Percentiles rank a stretch among this genome's conserved stretches.
These are phyloP conservation scores for Aporophyla lueneburgensis DNA, from an alignment of 2,888 invertebrate genomes.

Conservation along the genomic window DNA sequence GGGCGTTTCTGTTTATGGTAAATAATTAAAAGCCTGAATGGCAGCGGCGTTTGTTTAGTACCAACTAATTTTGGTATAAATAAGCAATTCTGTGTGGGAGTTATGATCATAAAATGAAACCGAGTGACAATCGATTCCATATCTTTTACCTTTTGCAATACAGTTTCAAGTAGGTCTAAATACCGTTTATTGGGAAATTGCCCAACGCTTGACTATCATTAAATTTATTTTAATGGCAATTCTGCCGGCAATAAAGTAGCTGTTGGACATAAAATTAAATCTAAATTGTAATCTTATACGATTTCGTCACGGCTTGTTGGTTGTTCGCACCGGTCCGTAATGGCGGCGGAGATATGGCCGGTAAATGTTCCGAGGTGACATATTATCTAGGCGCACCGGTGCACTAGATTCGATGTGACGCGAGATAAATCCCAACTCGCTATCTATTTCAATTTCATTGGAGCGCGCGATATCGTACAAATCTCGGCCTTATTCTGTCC, in stretches of 20 bases:
- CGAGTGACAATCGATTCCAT: conserved; percentile 39
- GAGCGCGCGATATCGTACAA: conserved; percentile 86
- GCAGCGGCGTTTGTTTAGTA: conserved; percentile 62
- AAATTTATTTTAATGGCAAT: conserved; percentile 66
- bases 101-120: conserved; percentile 55
- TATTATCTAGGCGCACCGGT: conserved; percentile 82
- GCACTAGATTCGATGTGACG: conserved; percentile 87
- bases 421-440: conserved; percentile 83
- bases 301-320: conserved; percentile 70
- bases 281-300: conserved; percentile 70
- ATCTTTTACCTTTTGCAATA: conserved; percentile 43
- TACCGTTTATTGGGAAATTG: conserved; percentile 65
- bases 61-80: conserved; percentile 68
- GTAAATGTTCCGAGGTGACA: conserved; percentile 81
- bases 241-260: conserved; percentile 62
- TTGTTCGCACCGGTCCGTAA: conserved; percentile 69
- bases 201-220: conserved; percentile 59
- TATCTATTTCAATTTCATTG: conserved; percentile 88
- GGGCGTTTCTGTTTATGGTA: conserved; percentile 66
- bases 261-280: conserved; percentile 65
- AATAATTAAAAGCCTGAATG: conserved; percentile 67
- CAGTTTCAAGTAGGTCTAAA: conserved; percentile 57
- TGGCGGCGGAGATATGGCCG: conserved; percentile 72
- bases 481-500: conserved; percentile 87
- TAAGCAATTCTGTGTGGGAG: conserved; percentile 66